Conservation (phyloP, 1,140 invertebrate genomes). For the Trichomalopsis sarcophagae region DNA sequence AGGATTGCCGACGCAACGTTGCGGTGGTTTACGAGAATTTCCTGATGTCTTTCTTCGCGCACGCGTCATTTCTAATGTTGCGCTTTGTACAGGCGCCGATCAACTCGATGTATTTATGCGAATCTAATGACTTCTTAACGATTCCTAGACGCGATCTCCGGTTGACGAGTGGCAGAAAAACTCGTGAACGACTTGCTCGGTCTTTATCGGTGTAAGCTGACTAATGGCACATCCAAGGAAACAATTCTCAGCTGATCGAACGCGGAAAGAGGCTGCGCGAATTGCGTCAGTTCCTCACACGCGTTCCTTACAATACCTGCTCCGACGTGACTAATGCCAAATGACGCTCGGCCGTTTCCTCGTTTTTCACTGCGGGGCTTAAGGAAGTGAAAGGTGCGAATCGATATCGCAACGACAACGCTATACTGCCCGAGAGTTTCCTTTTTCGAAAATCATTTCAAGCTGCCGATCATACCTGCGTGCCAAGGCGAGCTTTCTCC, state of each 20-base stretch:
- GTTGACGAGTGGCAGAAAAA: background rate
- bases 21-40: too few species aligned
- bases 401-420: too few species aligned
- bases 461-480: too few species aligned
- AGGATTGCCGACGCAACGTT: too few species aligned
- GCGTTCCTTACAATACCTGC: too few species aligned
- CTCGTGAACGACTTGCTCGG: background rate
- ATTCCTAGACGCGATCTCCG: background rate
- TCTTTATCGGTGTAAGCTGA: background rate
- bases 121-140: background rate
- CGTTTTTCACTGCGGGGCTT: background rate
- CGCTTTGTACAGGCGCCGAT: background rate
- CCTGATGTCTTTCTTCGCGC: too few species aligned
- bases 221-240: background rate
- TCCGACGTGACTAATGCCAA: constrained; percentile 8
- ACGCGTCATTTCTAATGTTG: background rate
- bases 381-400: too few species aligned
- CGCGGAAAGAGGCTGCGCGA: background rate
- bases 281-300: background rate
- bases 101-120: background rate
- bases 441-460: too few species aligned
- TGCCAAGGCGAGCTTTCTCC: too few species aligned
- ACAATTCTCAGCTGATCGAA: background rate
- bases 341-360: background rate
- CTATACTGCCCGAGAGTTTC: too few species aligned